Evolutionary conservation across 2,888 invertebrate species (phyloP), one percentile per base, ranked within the genome.

Genomic region (Azorinus chamasolen): DNA sequence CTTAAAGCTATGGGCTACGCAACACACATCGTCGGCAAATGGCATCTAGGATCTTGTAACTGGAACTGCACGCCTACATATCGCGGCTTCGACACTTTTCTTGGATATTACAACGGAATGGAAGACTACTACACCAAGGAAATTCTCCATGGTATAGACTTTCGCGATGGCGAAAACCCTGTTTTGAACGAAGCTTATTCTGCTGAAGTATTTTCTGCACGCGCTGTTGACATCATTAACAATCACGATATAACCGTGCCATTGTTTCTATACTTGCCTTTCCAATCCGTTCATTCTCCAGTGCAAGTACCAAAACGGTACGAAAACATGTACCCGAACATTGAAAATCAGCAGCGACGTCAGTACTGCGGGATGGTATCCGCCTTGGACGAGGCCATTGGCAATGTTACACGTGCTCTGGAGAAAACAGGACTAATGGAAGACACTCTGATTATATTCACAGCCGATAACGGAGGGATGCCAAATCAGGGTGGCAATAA

Each of bases 331-430:
- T 86, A 86, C 61, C 83, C 81, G 10, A 54, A 80, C 43, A 75
- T 86, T 12, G 62, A 74, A n/a, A 71, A 70, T 22, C 57, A 61
- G 27, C 74, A 77, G 18, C 57, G 86, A 12, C 65, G 83, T 22
- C 62, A 81, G 43, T 86, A 81, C 59, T 81, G 72, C 53, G 86
- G 84, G 1, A 86, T 97, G 95, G 95, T 97, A 0, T 95, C 96
- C 27, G 96, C 96, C 83, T 93, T 98, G 83, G 98, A 98, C 90
- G 95, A 96, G 66, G 96, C 97, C 45, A 95, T 98, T 0, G 97
- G 97, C 0, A 94, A 95, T 32, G 95, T 98, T 16, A 94, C 97
- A 0, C 90, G 94, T 53, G 95, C 96, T 4, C 93, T 98, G 58
- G 93, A 94, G 54, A 91, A 94, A 0, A 95, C 95, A 66, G 94